Base-by-base conservation (phyloP, 2,797 vertebrate genomes). In the Premnoplex brunnescens region DNA sequence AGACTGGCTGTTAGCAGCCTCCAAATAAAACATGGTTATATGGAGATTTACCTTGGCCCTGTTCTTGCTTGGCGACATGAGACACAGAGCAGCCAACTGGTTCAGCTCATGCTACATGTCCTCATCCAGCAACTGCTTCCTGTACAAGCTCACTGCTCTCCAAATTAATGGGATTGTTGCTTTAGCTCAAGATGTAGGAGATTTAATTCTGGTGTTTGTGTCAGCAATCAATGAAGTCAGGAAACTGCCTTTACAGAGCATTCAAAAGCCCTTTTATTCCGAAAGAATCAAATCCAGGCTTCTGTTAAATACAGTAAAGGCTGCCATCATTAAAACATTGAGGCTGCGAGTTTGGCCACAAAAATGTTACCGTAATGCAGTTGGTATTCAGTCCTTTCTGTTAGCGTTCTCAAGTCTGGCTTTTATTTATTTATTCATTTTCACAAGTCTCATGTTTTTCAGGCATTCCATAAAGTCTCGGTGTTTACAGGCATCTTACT, bases 211-310 rank as follows among this genome's bases (percentile, higher is more conserved):
- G 91, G 51, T 94, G 93, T 91, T 91, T 91, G 79, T 93, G 80
- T 95, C 74, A 64, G 80, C 46, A 6, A 93, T 88, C 95, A 92
- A 69, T 59, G 59, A 72, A 92, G 85, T 74, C 91, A 81, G 89
- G 92, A 95, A 88, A 96, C 79, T 81, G 93, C 95, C 89, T 95
- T 95, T 96, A 86, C 82, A 88, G 66, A 72, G 68, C 63, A 75
- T 95, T 96, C 91, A 95, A 96, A 96, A 94, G 82, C 76, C 73
- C 84, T 85, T 95, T 96, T 96, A 93, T 94, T 93, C 81, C 0
- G 1, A 83, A 94, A 92, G 91, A 97, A 93, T 95, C 76, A 95
- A 96, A 95, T 90, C 95, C 95, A 97, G 95, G 87, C 76, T 94
- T 88, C 89, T 91, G 95, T 90, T 86, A 93, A 93, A 89, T 43